phyloP scores from a whole-genome alignment of 2,888 invertebrate genomes.

The Tenthredo scrophulariae region DNA sequence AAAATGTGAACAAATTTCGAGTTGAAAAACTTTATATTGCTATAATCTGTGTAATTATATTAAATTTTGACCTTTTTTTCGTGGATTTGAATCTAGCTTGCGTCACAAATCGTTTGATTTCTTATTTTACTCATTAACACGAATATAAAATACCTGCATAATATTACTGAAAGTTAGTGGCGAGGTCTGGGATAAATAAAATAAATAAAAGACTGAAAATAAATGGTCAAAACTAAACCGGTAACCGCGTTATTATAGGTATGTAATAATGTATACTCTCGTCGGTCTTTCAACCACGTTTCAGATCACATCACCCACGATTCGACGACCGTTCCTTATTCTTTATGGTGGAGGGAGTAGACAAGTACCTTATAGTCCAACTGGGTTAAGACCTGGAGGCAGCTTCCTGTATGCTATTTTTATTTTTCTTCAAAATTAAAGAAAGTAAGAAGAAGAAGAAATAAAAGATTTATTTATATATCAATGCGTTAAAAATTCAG shows the following conservation, averaged over 20 bases:
- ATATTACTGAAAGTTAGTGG: not conserved
- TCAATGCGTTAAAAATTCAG: not conserved
- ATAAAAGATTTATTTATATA: not conserved
- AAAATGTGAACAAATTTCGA: too few relatives aligned
- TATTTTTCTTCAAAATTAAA: not conserved
- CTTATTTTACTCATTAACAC: not conserved
- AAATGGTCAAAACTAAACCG: not conserved
- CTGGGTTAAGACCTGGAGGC: not conserved
- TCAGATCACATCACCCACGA: slow-evolving; percentile 8
- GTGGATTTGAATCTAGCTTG: too few relatives aligned
- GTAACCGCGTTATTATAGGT: not conserved
- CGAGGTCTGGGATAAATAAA: not conserved
- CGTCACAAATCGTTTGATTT: not conserved
- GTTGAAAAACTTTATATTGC: too few relatives aligned
- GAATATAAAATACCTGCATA: not conserved
- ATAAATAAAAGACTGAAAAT: not conserved
- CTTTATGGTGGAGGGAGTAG: not conserved
- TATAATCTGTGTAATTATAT: too few relatives aligned
- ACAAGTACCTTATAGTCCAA: not conserved
- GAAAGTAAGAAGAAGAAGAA: not conserved
- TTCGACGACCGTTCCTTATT: not conserved
- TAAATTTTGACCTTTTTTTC: too few relatives aligned
- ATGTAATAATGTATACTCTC: not conserved
- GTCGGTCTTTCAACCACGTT: slow-evolving; percentile 7
- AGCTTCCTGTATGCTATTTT: not conserved